Evolutionary conservation across 2,797 vertebrate genomes (phyloP).

Genomic region (Cyprinella venusta): DNA sequence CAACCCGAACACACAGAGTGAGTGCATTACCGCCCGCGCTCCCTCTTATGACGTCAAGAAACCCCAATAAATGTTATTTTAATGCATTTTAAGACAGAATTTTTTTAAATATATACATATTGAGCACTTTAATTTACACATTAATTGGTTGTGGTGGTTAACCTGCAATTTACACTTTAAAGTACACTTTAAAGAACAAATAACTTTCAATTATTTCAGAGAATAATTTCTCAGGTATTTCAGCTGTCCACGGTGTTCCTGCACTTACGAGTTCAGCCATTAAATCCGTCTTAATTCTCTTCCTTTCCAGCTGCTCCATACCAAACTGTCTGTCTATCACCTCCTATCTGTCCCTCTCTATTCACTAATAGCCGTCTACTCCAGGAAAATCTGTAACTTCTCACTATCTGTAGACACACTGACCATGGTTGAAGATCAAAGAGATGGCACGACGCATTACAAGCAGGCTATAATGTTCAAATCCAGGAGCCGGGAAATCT

Average conservation of each 20-base stretch:
- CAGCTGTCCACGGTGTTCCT: constrained; percentile 11
- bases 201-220: constrained; percentile 12
- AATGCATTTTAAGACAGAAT: no score
- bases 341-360: constrained; percentile 17
- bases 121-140: no score
- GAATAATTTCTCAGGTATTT: constrained; percentile 3
- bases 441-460: background rate
- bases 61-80: no score
- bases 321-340: constrained; percentile 31
- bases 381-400: background rate
- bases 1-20: no score
- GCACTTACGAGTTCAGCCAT: constrained; percentile 2
- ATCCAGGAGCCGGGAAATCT: background rate
- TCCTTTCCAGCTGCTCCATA: background rate
- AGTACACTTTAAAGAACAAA: background rate
- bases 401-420: constrained; percentile 8
- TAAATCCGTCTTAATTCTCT: constrained; percentile 10
- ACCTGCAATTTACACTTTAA: no score
- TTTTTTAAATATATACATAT: no score
- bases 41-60: no score
- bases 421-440: constrained; percentile 16
- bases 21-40: no score
- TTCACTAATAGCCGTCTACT: constrained; percentile 27
- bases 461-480: background rate
- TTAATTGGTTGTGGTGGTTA: no score